Evolutionary conservation across 53 echinoderm and acorn worm species (phyloP), one percentile per base, ranked within the genome.

Genomic region (Pentamera pediparva): DNA sequence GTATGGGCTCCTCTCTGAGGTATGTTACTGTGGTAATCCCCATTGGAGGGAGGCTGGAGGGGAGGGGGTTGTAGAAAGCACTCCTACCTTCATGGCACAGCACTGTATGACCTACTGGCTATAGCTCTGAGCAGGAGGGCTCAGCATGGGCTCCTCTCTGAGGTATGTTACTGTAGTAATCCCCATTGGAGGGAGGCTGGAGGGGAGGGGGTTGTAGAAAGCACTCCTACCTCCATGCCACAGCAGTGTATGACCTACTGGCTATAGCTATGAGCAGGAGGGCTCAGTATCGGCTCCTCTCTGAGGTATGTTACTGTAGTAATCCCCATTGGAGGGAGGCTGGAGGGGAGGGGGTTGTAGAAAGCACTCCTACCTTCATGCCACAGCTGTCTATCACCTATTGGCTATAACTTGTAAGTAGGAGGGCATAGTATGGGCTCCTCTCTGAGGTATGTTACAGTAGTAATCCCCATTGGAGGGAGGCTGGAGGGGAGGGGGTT

Each of bases 361-460:
- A 35, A 65, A 81, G 41, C 89, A 93, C 40, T 62, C 93, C 2
- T 83, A 83, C 59, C 85, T 89, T 38, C 86, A 93, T 58, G 89
- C 86, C 13, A 86, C 86, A 0, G 93, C 93, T 25, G 84, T 93
- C 33, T 89, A 93, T 79, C 89, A 93, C 58, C 74, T 93, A 6
- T 70, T 93, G 17, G 83, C 93, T 47, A 93, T 93, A 6, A 78
- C 89, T 3, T 70, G n/a, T 93, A 2, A 85, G 83, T 0, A 83
- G 89, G 50, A 89, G 89, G 56, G 74, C 89, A 15, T 89, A 89
- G 76, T 93, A 84, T 62, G 57, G 62, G 34, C 73, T 93, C 76
- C 82, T 93, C 18, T 78, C 93, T n/a, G 93, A 89, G 81, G 93
- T 93, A 78, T n/a, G n/a, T n/a, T n/a, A n/a, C n/a, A n/a, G n/a